A percentile compares a stretch with the other conserved stretches of the same genome.
These are phyloP conservation scores for Polypterus bichir DNA, from an alignment of 2,113 vertebrate species.

Conservation along the genomic window DNA sequence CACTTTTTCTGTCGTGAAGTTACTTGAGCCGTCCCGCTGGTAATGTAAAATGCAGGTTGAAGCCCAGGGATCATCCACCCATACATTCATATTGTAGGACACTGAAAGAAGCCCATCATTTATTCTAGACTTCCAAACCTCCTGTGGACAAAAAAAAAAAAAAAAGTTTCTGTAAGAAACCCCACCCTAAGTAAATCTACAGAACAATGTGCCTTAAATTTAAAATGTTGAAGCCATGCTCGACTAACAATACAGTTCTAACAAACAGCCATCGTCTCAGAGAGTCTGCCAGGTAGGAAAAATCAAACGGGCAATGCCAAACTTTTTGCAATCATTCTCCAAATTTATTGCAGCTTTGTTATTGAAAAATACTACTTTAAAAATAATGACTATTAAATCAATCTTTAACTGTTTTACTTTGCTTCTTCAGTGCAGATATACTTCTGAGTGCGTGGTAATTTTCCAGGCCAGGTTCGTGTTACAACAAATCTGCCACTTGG, in stretches of 20 bases:
- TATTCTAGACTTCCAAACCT: constrained; percentile 55
- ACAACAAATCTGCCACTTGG: too few relatives aligned
- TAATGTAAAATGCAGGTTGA: constrained; percentile 4
- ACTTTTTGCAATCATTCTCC: too few relatives aligned
- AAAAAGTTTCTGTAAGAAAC: not conserved
- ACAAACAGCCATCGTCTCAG: not conserved
- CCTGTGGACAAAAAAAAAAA: constrained; percentile 28
- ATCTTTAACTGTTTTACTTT: too few relatives aligned
- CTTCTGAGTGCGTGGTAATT: too few relatives aligned
- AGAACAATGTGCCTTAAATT: too few relatives aligned
- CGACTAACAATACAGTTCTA: not conserved
- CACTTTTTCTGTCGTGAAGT: constrained; percentile 1
- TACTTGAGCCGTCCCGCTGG: constrained; percentile 1
- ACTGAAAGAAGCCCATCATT: constrained; percentile 39
- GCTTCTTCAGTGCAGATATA: too few relatives aligned
- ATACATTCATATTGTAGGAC: constrained; percentile 38
- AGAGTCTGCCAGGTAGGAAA: not conserved
- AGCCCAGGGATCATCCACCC: constrained; percentile 22
- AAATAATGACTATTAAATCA: too few relatives aligned
- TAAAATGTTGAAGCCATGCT: too few relatives aligned
- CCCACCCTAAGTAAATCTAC: not conserved
- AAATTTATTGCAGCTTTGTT: too few relatives aligned
- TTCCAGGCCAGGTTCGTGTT: too few relatives aligned
- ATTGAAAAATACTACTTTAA: too few relatives aligned
- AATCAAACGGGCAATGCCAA: too few relatives aligned